These are phyloP conservation scores for Podargus strigoides DNA, from an alignment of 2,797 vertebrate genomes.

Conservation along the genomic window DNA sequence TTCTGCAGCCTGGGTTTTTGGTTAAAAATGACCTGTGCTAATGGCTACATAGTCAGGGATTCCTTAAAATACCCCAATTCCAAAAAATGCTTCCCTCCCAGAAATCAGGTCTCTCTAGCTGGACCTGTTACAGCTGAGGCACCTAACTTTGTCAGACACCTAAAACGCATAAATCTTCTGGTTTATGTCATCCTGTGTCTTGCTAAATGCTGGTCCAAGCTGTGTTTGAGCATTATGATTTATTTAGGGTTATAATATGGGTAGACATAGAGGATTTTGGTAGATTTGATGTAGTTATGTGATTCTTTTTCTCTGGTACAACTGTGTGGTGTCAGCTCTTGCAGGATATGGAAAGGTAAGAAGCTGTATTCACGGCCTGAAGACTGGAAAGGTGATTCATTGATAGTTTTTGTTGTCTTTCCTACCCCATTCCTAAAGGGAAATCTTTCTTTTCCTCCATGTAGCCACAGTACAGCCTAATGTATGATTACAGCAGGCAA, in stretches of 20 bases:
- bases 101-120: background rate
- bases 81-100: background rate
- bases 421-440: background rate
- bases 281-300: fast-evolving
- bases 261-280: background rate
- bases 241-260: background rate
- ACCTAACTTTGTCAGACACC: background rate
- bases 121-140: background rate
- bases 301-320: background rate
- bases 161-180: background rate
- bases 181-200: background rate
- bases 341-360: background rate
- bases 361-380: background rate
- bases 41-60: background rate
- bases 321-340: background rate
- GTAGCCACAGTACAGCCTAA: background rate
- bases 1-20: background rate
- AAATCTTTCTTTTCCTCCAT: background rate
- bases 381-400: background rate
- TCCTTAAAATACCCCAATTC: background rate
- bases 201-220: background rate
- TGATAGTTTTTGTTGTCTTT: background rate
- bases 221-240: background rate
- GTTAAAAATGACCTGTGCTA: background rate
- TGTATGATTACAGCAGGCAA: background rate